Conservation (phyloP, 2,113 vertebrate species). For the Cynocephalus volans region DNA sequence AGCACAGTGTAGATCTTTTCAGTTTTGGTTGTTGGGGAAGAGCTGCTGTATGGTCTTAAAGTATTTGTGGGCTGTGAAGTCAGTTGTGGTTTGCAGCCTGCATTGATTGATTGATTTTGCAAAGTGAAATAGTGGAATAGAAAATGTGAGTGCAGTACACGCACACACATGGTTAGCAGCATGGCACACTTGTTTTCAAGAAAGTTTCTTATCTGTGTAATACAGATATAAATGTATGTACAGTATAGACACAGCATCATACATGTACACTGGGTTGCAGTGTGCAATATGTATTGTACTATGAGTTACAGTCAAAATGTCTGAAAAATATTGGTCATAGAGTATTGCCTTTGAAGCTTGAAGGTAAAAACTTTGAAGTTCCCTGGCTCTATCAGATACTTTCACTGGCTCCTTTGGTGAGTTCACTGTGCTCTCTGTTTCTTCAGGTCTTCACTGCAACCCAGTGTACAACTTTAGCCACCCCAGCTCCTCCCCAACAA, state of each 20-base stretch:
- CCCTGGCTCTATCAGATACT: neutral
- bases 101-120: neutral
- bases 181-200: neutral
- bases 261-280: no score
- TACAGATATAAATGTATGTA: neutral
- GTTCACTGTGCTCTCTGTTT: neutral
- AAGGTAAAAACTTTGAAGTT: neutral
- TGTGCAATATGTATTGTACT: neutral
- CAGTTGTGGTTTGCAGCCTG: neutral
- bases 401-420: neutral
- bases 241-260: no score
- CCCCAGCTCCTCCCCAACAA: no score
- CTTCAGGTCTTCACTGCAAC: neutral
- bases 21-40: neutral
- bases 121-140: neutral
- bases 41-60: neutral
- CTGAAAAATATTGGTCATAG: neutral
- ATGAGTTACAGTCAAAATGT: neutral
- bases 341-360: neutral
- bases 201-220: neutral
- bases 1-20: neutral
- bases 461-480: no score
- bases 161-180: neutral
- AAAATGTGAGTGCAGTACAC: neutral
- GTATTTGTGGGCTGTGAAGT: neutral